Conservation (phyloP, 1,140 invertebrate species). For the Drosophila cardini region DNA sequence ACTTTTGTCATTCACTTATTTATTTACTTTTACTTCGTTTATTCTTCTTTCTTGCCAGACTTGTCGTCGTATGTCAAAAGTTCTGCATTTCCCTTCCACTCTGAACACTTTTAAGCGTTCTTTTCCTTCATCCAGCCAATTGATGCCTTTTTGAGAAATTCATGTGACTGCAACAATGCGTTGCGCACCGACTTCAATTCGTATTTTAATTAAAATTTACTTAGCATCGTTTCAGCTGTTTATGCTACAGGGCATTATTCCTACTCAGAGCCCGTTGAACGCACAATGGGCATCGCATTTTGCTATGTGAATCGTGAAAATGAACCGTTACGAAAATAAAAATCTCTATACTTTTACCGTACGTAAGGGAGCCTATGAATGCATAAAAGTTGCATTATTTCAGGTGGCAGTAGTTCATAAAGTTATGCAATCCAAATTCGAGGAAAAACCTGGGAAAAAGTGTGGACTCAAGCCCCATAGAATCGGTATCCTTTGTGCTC, state of each 20-base stretch:
- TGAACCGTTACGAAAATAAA: no score
- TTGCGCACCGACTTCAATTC: constrained; percentile 14
- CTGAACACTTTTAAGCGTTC: not conserved
- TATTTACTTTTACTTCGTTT: constrained; percentile 68
- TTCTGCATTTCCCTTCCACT: constrained; percentile 29
- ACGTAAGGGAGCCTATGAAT: no score
- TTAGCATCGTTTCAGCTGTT: constrained; percentile 3
- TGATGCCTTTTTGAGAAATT: constrained; percentile 35
- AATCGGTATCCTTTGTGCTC: constrained; percentile 14
- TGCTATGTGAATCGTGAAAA: no score
- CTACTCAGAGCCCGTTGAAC: not conserved
- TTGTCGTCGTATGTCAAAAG: constrained; percentile 71
- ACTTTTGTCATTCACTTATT: constrained; percentile 74
- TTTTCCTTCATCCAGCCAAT: constrained; percentile 40
- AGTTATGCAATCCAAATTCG: not conserved
- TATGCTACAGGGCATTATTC: constrained; percentile 4
- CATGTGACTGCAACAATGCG: constrained; percentile 12
- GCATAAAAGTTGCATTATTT: no score
- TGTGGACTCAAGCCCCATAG: not conserved
- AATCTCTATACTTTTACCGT: no score
- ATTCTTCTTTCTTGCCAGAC: constrained; percentile 25
- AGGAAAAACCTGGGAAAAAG: not conserved
- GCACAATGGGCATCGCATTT: not conserved
- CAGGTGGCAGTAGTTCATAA: no score
- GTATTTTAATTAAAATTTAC: constrained; percentile 54